Base-by-base conservation (phyloP, 35 echinoderm and acorn worm genomes). In the Hemicentrotus pulcherrimus region DNA sequence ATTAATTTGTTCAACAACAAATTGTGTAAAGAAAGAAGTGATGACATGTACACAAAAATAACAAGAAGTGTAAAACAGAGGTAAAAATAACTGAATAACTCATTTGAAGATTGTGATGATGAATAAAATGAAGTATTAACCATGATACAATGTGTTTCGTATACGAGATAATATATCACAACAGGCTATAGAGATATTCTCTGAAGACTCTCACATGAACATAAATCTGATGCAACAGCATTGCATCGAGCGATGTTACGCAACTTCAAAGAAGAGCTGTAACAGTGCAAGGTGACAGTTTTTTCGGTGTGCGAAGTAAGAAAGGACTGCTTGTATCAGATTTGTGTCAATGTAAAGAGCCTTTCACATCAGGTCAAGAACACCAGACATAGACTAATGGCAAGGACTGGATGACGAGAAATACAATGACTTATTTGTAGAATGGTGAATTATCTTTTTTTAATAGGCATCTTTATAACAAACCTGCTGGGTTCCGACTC, bases 401-500 rank as follows among this genome's bases (percentile, higher is more conserved):
- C 19, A 28, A 78, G 65, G 22, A n/a, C 22, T 78, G 65, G 65
- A 28, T 28, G 22, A 78, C 65, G 8, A n/a, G 65, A 28, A 59
- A 78, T 28, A 78, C 65, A 78, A n/a, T 78, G 19, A 78, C 19
- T 78, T 78, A 22, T 78, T 78, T 78, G 65, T 78, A 78, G 65
- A 78, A 78, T 78, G 65, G 65, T 78, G 65, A 78, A 78, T 78
- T 78, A 78, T 78, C 65, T 78, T 28, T 78, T 78, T 78, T 78
- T 78, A 28, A 78, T 78, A 78, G 88, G 88, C 46, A 33, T 90
- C 46, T 90, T 90, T 90, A 90, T 90, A 58, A 93, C 91, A 93
- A 93, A 93, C 91, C 91, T 93, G 91, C 48, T 93, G 4, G 91
- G 48, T 47, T 93, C 91, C 2, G 91, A 31, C n/a, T 93, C 91